Evolutionary conservation across 2,113 vertebrate species (phyloP).

Genomic region (Acrocephalus kingi): DNA sequence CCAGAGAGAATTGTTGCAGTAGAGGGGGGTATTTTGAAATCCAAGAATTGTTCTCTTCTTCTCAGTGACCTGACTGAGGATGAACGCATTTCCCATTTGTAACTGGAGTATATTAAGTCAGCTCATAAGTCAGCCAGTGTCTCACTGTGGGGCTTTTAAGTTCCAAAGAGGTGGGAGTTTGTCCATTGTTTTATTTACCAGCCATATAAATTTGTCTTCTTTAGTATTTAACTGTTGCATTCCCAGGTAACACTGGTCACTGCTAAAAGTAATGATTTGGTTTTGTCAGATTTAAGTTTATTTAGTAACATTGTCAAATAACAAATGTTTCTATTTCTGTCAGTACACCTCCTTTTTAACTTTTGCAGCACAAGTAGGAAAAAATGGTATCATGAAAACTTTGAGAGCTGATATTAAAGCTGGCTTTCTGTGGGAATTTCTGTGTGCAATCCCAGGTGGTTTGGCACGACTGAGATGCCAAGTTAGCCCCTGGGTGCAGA

Average conservation of each 20-base stretch:
- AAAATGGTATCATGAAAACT: background rate
- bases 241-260: background rate
- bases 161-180: background rate
- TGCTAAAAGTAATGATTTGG: background rate
- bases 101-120: background rate
- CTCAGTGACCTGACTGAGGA: background rate
- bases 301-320: background rate
- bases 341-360: background rate
- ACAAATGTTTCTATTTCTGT: background rate
- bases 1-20: background rate
- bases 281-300: background rate
- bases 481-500: background rate
- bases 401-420: background rate
- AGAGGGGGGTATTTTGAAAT: background rate
- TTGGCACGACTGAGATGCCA: background rate
- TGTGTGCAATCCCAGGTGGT: background rate
- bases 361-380: background rate
- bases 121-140: background rate
- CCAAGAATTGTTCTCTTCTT: background rate
- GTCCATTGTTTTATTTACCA: background rate
- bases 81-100: background rate
- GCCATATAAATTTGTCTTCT: background rate
- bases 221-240: background rate
- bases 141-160: background rate
- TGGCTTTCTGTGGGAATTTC: background rate